phyloP scores from a whole-genome alignment of 1,140 invertebrate genomes.

The Bombus polaris region DNA sequence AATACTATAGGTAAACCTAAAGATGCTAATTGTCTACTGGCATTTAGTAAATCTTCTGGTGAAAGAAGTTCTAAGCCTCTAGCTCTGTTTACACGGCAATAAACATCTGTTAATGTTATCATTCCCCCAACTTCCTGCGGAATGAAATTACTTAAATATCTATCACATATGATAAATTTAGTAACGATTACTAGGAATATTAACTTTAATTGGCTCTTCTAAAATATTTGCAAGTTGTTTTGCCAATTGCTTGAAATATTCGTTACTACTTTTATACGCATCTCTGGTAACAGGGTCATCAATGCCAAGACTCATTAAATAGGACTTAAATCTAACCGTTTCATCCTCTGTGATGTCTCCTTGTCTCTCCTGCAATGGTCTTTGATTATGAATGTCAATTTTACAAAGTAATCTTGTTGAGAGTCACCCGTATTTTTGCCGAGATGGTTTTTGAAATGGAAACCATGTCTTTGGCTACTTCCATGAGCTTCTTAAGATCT shows the following conservation, averaged over 20 bases:
- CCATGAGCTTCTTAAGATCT: slow-evolving; percentile 97
- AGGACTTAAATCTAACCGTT: slow-evolving; percentile 97
- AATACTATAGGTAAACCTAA: slow-evolving; percentile 90
- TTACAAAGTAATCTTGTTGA: slow-evolving; percentile 65
- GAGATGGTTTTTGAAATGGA: slow-evolving; percentile 95
- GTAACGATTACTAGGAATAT: slow-evolving; percentile 19
- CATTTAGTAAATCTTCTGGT: slow-evolving; percentile 96
- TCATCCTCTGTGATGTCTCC: slow-evolving; percentile 99
- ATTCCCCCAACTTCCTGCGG: slow-evolving; percentile 95
- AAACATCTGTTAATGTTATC: slow-evolving; percentile 98
- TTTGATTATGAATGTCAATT: slow-evolving; percentile 72
- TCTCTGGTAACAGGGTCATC: slow-evolving; percentile 98
- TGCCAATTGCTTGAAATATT: slow-evolving; percentile 94
- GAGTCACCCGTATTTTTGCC: slow-evolving; percentile 92
- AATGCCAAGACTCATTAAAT: slow-evolving; percentile 97
- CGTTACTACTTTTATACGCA: slow-evolving; percentile 92
- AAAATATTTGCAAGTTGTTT: slow-evolving; percentile 93
- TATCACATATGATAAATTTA: background rate
- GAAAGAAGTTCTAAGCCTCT: slow-evolving; percentile 94
- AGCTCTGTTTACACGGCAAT: slow-evolving; percentile 96
- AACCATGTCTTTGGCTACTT: slow-evolving; percentile 99
- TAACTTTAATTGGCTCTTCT: slow-evolving; percentile 90
- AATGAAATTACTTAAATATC: slow-evolving; percentile 7
- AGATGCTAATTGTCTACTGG: slow-evolving; percentile 88
- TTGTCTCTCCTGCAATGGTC: slow-evolving; percentile 91